Conservation (phyloP, 2,113 vertebrate species). For the Rafetus swinhoei region DNA sequence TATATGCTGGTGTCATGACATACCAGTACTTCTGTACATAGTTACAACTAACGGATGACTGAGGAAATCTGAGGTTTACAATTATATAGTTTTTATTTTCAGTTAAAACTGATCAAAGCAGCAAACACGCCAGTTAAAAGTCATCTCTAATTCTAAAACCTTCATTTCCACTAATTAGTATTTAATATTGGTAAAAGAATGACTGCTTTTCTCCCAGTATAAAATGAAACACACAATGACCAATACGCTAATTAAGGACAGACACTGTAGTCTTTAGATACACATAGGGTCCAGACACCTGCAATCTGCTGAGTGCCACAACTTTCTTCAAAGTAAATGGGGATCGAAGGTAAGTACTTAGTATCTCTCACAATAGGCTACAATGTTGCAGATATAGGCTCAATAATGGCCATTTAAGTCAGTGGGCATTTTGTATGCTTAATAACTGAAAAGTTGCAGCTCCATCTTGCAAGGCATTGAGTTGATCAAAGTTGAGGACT, state of each 20-base stretch:
- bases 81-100: conserved; percentile 15
- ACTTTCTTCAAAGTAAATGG: not conserved
- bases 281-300: not conserved
- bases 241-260: not conserved
- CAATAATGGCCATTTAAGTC: not conserved
- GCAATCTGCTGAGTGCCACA: not conserved
- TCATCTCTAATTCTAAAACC: not conserved
- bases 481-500: not conserved
- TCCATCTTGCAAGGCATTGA: not conserved
- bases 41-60: conserved; percentile 40
- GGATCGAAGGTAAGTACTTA: not conserved
- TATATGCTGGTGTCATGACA: conserved; percentile 56
- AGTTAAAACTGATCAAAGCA: conserved; percentile 11
- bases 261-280: not conserved
- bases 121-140: not conserved
- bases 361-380: not conserved
- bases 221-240: not conserved
- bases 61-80: not conserved
- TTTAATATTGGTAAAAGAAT: not conserved
- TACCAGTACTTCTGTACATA: conserved; percentile 56
- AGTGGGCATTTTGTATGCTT: not conserved
- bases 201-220: not conserved
- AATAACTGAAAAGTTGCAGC: not conserved
- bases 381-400: not conserved
- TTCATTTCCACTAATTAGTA: conserved; percentile 9